Conservation (phyloP, 1,140 invertebrate genomes). For the Drosophila simulans region DNA sequence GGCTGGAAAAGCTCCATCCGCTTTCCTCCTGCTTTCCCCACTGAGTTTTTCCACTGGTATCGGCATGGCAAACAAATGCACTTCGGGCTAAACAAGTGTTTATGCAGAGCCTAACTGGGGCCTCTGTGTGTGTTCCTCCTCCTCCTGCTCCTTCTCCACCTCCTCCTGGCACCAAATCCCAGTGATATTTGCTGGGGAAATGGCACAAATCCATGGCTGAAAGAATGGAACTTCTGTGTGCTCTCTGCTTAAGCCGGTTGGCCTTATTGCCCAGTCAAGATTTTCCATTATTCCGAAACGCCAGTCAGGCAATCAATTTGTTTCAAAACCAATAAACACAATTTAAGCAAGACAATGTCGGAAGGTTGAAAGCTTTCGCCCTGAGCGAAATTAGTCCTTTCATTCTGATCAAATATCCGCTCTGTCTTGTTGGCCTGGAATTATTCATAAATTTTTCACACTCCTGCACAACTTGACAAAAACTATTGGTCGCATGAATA, state of each 20-base stretch:
- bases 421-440: conserved; percentile 4
- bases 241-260: background rate
- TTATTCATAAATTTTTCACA: conserved; percentile 44
- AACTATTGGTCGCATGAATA: conserved; percentile 33
- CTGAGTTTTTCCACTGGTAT: conserved; percentile 3
- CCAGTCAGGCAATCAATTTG: conserved; percentile 57
- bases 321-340: conserved; percentile 54
- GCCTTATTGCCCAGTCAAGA: conserved; percentile 30
- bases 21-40: background rate
- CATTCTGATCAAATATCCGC: conserved; percentile 24
- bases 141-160: background rate
- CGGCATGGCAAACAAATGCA: conserved; percentile 39
- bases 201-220: conserved; percentile 8
- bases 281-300: conserved; percentile 43
- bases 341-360: conserved; percentile 38
- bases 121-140: background rate
- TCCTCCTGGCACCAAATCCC: background rate
- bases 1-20: conserved; percentile 14
- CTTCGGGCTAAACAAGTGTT: conserved; percentile 54
- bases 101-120: conserved; percentile 32
- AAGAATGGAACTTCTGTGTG: conserved; percentile 29
- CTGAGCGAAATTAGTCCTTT: conserved; percentile 29
- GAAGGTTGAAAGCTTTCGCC: conserved; percentile 4
- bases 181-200: conserved; percentile 26
- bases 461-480: conserved; percentile 12